Conservation (phyloP, 2,797 vertebrate genomes). For the Helarctos malayanus region DNA sequence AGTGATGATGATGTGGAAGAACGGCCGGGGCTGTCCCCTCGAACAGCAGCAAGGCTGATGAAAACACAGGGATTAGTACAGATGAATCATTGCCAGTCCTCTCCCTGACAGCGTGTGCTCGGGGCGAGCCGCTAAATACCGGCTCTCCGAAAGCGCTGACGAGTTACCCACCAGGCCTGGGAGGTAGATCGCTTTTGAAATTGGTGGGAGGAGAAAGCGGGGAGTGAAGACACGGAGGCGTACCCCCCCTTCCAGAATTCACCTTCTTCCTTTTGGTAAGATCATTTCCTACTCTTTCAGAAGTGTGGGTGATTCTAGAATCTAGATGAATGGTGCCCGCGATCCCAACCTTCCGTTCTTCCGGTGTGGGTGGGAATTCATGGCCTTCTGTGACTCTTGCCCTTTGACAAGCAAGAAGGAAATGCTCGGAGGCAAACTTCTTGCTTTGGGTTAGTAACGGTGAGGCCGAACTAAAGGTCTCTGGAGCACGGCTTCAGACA, state of each 20-base stretch:
- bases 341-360: slow-evolving; percentile 26
- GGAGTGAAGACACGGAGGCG: slow-evolving; percentile 36
- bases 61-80: slow-evolving; percentile 80
- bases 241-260: slow-evolving; percentile 55
- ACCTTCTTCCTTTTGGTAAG: slow-evolving; percentile 64
- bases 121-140: slow-evolving; percentile 21
- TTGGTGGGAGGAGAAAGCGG: slow-evolving; percentile 72
- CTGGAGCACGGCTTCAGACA: neutral
- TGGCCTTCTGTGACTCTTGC: neutral
- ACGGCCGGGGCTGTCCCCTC: slow-evolving; percentile 67
- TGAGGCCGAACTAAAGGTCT: neutral
- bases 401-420: neutral
- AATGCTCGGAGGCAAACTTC: neutral
- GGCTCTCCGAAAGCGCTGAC: slow-evolving; percentile 74
- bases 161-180: neutral
- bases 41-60: slow-evolving; percentile 44
- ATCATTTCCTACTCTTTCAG: slow-evolving; percentile 42
- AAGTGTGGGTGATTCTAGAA: slow-evolving; percentile 75
- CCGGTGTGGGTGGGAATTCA: neutral
- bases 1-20: slow-evolving; percentile 67
- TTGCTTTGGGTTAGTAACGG: neutral
- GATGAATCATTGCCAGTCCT: slow-evolving; percentile 81
- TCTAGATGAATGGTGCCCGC: slow-evolving; percentile 58
- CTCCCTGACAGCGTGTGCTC: slow-evolving; percentile 42
- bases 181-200: slow-evolving; percentile 57